phyloP scores from a whole-genome alignment of 2,888 invertebrate genomes.

The Emmelina monodactyla region DNA sequence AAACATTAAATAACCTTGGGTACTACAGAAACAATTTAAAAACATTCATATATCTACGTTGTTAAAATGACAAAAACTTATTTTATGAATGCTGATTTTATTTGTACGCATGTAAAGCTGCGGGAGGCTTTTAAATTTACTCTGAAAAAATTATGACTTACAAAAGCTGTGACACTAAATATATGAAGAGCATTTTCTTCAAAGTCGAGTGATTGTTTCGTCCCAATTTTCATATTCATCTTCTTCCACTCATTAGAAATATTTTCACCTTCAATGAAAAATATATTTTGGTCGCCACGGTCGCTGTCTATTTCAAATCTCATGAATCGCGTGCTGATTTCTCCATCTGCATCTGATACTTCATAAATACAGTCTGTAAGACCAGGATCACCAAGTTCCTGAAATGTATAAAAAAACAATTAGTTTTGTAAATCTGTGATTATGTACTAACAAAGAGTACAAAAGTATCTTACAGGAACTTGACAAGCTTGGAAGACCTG shows the following conservation, averaged over 20 bases:
- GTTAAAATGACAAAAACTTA: too few species aligned
- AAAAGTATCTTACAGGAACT: constrained; percentile 53
- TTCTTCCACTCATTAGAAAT: constrained; percentile 26
- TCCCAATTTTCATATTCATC: constrained; percentile 39
- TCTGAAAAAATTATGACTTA: too few species aligned
- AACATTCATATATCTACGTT: too few species aligned
- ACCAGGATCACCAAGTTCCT: constrained; percentile 47
- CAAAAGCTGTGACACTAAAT: constrained; percentile 60
- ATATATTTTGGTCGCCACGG: constrained; percentile 36
- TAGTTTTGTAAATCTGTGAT: not conserved
- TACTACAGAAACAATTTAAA: too few species aligned
- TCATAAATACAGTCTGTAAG: constrained; percentile 39
- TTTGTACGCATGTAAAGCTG: too few species aligned
- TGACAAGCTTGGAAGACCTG: constrained; percentile 42
- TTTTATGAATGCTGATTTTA: too few species aligned
- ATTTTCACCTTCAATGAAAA: constrained; percentile 30
- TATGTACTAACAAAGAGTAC: not conserved
- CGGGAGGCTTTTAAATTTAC: too few species aligned
- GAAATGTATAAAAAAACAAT: constrained; percentile 6
- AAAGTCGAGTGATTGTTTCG: constrained; percentile 38
- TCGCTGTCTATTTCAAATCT: constrained; percentile 39
- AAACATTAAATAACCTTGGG: too few species aligned
- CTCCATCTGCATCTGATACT: constrained; percentile 46
- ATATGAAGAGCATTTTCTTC: constrained; percentile 60
- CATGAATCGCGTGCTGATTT: constrained; percentile 50